Conservation (phyloP, 2,888 invertebrate genomes). For the Euphydryas editha region DNA sequence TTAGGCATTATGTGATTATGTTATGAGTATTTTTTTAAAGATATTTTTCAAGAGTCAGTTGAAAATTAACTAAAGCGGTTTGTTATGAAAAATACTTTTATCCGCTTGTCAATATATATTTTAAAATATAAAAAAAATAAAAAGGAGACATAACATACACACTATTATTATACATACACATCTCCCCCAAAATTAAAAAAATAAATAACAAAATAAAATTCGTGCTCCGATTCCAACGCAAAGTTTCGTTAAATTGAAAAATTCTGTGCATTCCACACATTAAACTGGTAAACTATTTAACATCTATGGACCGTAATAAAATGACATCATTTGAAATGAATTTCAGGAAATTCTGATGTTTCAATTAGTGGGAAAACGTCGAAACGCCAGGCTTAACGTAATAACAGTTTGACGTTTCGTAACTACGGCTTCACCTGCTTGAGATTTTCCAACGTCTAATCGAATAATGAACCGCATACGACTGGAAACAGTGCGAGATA, state of each 20-base stretch:
- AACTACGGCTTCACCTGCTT: slow-evolving; percentile 43
- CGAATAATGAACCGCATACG: slow-evolving; percentile 31
- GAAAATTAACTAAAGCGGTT: no score
- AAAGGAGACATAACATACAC: no score
- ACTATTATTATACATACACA: no score
- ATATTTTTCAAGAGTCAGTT: no score
- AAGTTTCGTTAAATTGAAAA: not conserved
- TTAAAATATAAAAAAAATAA: no score
- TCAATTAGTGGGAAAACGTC: slow-evolving; percentile 58
- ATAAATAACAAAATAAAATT: not conserved
- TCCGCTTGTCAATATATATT: not conserved
- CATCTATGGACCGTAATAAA: slow-evolving; percentile 28
- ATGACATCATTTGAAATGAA: slow-evolving; percentile 50
- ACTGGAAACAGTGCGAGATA: slow-evolving; percentile 24
- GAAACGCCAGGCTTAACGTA: slow-evolving; percentile 52
- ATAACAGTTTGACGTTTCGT: slow-evolving; percentile 55
- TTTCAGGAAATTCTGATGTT: slow-evolving; percentile 53
- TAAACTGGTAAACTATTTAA: slow-evolving; percentile 17
- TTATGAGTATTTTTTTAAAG: no score
- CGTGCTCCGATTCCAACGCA: not conserved
- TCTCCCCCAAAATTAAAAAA: not conserved
- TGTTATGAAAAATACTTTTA: not conserved
- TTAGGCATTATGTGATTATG: no score
- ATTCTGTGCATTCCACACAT: slow-evolving; percentile 7
- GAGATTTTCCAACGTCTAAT: slow-evolving; percentile 46